These are phyloP conservation scores for Sabellastarte sp. DNA, from an alignment of 2,888 invertebrate genomes.

Conservation along the genomic window DNA sequence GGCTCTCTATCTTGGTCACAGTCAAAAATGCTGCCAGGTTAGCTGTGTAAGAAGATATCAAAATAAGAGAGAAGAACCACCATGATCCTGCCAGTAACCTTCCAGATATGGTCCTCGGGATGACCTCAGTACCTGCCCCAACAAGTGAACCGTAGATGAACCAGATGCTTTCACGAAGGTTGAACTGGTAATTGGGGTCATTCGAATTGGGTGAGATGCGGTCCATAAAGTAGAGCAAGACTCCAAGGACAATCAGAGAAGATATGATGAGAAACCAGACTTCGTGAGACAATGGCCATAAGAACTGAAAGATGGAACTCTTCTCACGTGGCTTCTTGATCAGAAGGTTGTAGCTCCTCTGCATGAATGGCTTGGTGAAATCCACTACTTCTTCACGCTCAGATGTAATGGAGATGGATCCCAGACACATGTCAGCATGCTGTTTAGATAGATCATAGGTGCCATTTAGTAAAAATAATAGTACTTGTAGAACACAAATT, in stretches of 20 bases:
- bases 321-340: constrained; percentile 46
- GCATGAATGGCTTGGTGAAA: constrained; percentile 57
- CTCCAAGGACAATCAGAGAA: constrained; percentile 48
- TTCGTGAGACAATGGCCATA: constrained; percentile 47
- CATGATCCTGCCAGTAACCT: constrained; percentile 53
- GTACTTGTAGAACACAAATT: too few relatives aligned
- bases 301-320: constrained; percentile 54
- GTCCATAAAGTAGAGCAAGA: constrained; percentile 48
- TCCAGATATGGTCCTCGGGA: constrained; percentile 31
- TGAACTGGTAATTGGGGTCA: constrained; percentile 23
- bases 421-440: constrained; percentile 56
- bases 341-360: constrained; percentile 51
- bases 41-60: constrained; percentile 56
- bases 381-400: constrained; percentile 52
- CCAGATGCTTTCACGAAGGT: constrained; percentile 51
- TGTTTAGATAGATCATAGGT: too few relatives aligned
- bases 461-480: too few relatives aligned
- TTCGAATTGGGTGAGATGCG: constrained; percentile 44
- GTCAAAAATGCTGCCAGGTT: constrained; percentile 56
- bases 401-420: constrained; percentile 53
- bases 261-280: constrained; percentile 53
- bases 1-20: constrained; percentile 56
- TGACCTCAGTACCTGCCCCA: constrained; percentile 38
- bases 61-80: constrained; percentile 57
- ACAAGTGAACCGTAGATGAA: constrained; percentile 55